phyloP scores from a whole-genome alignment of 2,797 vertebrate species.

The Mallotus villosus region DNA sequence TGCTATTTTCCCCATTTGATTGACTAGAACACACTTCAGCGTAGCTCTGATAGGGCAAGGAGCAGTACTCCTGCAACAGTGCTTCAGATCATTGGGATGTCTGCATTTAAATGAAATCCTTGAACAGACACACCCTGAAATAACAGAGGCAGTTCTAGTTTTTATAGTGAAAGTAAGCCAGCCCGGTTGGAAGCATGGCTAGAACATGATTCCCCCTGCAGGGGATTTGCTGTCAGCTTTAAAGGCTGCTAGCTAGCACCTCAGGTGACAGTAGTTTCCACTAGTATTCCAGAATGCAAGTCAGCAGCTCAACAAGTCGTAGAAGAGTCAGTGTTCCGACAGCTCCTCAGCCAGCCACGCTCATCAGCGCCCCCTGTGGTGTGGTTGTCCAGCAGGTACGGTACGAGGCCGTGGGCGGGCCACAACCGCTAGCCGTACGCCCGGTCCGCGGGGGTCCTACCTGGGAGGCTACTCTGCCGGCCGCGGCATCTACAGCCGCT shows the following conservation, averaged over 20 bases:
- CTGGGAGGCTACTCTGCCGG: slow-evolving; percentile 98
- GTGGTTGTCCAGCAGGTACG: slow-evolving; percentile 98
- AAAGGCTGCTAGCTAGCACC: too few relatives aligned
- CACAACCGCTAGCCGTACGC: slow-evolving; percentile 89
- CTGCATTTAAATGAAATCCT: too few relatives aligned
- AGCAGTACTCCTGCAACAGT: too few relatives aligned
- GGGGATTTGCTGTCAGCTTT: too few relatives aligned
- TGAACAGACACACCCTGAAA: too few relatives aligned
- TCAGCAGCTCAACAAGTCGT: too few relatives aligned
- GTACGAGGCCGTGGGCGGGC: slow-evolving; percentile 96
- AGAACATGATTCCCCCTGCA: too few relatives aligned
- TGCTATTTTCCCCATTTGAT: slow-evolving; percentile 52
- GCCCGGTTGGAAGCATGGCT: too few relatives aligned
- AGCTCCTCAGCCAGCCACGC: slow-evolving; percentile 23
- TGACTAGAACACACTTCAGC: slow-evolving; percentile 36
- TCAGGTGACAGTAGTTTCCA: too few relatives aligned
- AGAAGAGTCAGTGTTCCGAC: not conserved
- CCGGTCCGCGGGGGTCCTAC: slow-evolving; percentile 95
- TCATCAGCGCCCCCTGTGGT: slow-evolving; percentile 54
- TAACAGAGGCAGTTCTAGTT: too few relatives aligned
- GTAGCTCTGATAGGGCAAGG: not conserved
- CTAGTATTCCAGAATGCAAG: too few relatives aligned
- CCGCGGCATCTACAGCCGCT: slow-evolving; percentile 99
- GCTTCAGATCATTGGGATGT: not conserved
- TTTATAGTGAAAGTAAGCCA: too few relatives aligned